Evolutionary conservation across 2,888 invertebrate genomes (phyloP), one percentile per base, ranked within the genome.

Genomic region (Flexamia atlantica): DNA sequence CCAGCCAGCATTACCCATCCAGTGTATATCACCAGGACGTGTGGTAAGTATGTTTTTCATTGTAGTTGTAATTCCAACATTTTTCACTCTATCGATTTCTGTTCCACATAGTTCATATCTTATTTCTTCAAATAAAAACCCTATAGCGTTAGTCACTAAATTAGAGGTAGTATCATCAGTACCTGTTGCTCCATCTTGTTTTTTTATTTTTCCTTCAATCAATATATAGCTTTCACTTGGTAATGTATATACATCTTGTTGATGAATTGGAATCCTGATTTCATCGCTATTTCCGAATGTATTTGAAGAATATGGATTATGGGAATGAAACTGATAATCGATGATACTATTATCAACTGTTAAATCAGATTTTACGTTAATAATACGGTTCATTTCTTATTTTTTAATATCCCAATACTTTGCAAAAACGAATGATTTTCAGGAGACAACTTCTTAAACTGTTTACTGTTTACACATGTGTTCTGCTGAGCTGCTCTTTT

Each of bases 261-360:
- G 46, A 46, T 46, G 74, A n/a, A 74, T 36, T 14, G 74, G 74
- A n/a, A 74, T 74, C 14, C 74, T 40, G 5, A 74, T 74, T 42
- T 36, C 74, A 74, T 74, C 74, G 17, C 46, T 74, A 5, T 40
- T 46, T 74, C 42, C n/a, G n/a, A 40, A 42, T 17, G 40, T 74
- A 23, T 74, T 74, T 42, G 74, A 60, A 25, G 74, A 25, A 36
- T 74, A 74, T 1, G 74, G 74, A 20, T 17, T 25, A 23, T 74
- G 74, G 0, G 74, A 40, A 74, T 74, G 74, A 2, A 25, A 74
- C 42, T 36, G 32, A 17, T n/a, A 36, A 74, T 74, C 74, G 1
- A 74, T 36, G 36, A 74, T 40, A 3, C 32, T 40, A 20, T 74
- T 36, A 74, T 74, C 74, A 74, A 74, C 12, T 42, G 2, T 23